Percentiles rank a stretch among this genome's conserved stretches.
Conservation (phyloP, 1,140 invertebrate genomes). For the Pseudomyrmex pallidus region DNA sequence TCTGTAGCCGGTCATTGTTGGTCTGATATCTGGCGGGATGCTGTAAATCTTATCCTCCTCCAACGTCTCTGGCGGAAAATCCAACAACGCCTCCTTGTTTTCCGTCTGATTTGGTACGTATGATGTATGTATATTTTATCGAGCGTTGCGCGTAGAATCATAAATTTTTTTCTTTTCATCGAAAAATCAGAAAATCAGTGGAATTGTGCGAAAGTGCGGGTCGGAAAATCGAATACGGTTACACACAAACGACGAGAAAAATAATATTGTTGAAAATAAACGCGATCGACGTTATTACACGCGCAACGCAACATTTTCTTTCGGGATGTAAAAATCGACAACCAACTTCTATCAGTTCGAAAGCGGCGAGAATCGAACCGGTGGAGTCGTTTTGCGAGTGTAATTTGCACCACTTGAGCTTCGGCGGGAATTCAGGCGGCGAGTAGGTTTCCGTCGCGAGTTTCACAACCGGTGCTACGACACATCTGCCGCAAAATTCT, state of each 20-base stretch:
- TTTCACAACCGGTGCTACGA: slow-evolving; percentile 84
- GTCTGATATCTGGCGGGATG: slow-evolving; percentile 85
- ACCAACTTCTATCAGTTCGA: slow-evolving; percentile 86
- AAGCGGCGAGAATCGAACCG: slow-evolving; percentile 86
- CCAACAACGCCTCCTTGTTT: slow-evolving; percentile 70
- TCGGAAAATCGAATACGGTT: background rate
- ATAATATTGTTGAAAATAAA: too few species aligned
- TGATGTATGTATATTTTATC: background rate
- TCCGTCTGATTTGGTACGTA: slow-evolving; percentile 66
- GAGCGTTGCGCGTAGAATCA: background rate
- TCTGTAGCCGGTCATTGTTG: slow-evolving; percentile 80
- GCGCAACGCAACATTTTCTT: background rate
- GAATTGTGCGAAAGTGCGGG: background rate
- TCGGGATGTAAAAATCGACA: slow-evolving; percentile 13
- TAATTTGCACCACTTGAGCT: slow-evolving; percentile 86
- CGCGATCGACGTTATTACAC: background rate
- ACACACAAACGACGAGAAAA: background rate
- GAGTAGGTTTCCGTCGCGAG: slow-evolving; percentile 83
- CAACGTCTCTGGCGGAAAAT: slow-evolving; percentile 72
- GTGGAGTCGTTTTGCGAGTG: slow-evolving; percentile 80
- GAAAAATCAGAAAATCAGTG: background rate
- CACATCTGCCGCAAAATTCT: slow-evolving; percentile 86
- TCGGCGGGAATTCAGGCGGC: slow-evolving; percentile 85
- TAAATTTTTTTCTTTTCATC: background rate
- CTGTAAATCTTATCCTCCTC: slow-evolving; percentile 77